phyloP scores from a whole-genome alignment of 2,888 invertebrate genomes.

The Microchrysa polita region DNA sequence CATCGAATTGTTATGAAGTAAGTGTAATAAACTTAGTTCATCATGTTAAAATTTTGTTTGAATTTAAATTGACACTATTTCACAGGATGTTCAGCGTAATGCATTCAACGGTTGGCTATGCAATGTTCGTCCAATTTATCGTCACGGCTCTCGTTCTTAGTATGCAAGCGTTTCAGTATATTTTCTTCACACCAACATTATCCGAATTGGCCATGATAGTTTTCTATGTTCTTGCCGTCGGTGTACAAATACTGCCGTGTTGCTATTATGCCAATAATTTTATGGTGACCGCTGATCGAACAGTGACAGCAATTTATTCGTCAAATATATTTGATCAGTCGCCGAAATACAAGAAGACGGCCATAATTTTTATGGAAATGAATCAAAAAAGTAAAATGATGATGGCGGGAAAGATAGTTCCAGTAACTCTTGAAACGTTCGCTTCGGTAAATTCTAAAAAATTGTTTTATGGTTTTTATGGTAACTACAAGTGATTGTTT shows the following conservation, averaged over 20 bases:
- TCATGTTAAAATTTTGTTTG: too few relatives aligned
- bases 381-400: neutral
- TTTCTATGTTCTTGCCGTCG: neutral
- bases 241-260: slow-evolving; percentile 17
- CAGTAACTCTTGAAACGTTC: neutral
- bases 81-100: slow-evolving; percentile 20
- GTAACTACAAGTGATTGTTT: neutral
- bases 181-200: slow-evolving; percentile 8
- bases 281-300: slow-evolving; percentile 19
- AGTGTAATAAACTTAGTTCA: too few relatives aligned
- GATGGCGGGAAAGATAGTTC: neutral
- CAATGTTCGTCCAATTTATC: slow-evolving; percentile 18
- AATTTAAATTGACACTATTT: too few relatives aligned
- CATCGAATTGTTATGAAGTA: slow-evolving; percentile 8
- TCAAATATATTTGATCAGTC: slow-evolving; percentile 37
- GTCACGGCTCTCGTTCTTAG: neutral
- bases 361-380: neutral
- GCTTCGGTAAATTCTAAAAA: neutral
- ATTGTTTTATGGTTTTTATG: neutral
- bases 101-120: neutral
- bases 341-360: neutral
- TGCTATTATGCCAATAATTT: slow-evolving; percentile 40
- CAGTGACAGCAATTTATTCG: slow-evolving; percentile 36
- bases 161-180: neutral
- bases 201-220: neutral